Evolutionary conservation across 2,113 vertebrate genomes (phyloP).

Genomic region (Rhizomys pruinosus): DNA sequence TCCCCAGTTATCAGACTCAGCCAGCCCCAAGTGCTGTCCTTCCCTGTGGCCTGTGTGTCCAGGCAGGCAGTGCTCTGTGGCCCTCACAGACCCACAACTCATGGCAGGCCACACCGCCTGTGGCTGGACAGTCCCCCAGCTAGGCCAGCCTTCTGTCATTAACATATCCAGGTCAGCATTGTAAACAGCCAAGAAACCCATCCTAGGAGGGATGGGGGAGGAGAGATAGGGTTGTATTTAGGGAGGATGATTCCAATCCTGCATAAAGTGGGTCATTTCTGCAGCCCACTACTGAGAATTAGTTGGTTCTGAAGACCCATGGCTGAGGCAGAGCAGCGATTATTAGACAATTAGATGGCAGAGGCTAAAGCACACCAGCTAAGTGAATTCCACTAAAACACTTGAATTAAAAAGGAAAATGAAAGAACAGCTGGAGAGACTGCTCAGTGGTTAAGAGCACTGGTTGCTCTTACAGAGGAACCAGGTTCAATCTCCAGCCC

Average conservation of each 20-base stretch:
- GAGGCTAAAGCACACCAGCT: not conserved
- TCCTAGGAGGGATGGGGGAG: not conserved
- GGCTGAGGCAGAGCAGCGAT: not conserved
- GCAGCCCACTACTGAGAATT: not conserved
- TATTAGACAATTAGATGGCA: not conserved
- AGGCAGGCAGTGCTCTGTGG: not conserved
- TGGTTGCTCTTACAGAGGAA: too few species aligned
- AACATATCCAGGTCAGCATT: not conserved
- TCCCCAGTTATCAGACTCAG: slow-evolving; percentile 65
- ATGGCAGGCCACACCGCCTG: not conserved
- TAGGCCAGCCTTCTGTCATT: not conserved
- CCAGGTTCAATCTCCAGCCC: too few species aligned
- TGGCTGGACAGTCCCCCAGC: not conserved
- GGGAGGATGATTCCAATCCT: not conserved
- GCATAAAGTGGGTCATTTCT: not conserved
- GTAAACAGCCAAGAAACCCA: slow-evolving; percentile 20
- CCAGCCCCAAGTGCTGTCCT: slow-evolving; percentile 24
- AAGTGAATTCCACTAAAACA: slow-evolving; percentile 9
- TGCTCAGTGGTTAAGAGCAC: too few species aligned
- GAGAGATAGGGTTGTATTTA: not conserved
- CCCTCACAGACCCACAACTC: not conserved
- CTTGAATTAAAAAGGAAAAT: not conserved
- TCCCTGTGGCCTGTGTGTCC: not conserved
- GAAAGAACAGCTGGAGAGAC: too few species aligned
- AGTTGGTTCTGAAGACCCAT: not conserved